A percentile compares a stretch with the other conserved stretches of the same genome.
Conservation (phyloP, 2,797 vertebrate genomes). For the Chloroceryle inda region DNA sequence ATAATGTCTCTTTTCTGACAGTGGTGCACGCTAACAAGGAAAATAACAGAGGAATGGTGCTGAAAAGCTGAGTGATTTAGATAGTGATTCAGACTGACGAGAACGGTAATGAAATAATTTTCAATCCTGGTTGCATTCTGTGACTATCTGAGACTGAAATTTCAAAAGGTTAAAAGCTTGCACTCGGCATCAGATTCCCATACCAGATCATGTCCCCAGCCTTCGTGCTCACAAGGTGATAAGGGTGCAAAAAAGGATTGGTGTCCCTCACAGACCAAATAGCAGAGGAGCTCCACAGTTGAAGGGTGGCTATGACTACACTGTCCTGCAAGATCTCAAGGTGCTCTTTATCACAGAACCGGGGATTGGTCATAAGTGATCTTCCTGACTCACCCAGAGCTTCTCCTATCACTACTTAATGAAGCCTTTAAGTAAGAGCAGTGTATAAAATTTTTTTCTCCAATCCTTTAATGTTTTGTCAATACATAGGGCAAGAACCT, state of each 20-base stretch:
- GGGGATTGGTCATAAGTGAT: not conserved
- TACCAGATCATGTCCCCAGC: not conserved
- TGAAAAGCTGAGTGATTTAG: constrained; percentile 3
- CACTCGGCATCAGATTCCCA: not conserved
- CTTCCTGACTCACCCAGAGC: not conserved
- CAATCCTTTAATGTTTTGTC: not conserved
- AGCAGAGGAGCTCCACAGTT: not conserved
- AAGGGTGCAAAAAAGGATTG: not conserved
- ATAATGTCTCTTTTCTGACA: constrained; percentile 11
- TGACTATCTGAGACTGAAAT: constrained; percentile 1
- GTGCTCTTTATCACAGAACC: not conserved
- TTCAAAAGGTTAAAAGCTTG: not conserved
- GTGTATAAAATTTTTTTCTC: not conserved
- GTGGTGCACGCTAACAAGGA: not conserved
- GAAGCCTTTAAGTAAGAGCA: not conserved
- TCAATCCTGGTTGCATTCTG: not conserved
- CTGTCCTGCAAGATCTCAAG: rapidly evolving
- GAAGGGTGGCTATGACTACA: rapidly evolving
- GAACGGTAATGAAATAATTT: constrained; percentile 31
- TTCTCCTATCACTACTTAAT: not conserved
- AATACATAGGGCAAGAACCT: no score
- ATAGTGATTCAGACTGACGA: constrained; percentile 17
- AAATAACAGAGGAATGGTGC: not conserved
- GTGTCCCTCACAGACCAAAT: not conserved
- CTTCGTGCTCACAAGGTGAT: not conserved